A percentile compares a stretch with the other conserved stretches of the same genome.
phyloP scores from a whole-genome alignment of 1,140 invertebrate species.

The Zaprionus ornatus region DNA sequence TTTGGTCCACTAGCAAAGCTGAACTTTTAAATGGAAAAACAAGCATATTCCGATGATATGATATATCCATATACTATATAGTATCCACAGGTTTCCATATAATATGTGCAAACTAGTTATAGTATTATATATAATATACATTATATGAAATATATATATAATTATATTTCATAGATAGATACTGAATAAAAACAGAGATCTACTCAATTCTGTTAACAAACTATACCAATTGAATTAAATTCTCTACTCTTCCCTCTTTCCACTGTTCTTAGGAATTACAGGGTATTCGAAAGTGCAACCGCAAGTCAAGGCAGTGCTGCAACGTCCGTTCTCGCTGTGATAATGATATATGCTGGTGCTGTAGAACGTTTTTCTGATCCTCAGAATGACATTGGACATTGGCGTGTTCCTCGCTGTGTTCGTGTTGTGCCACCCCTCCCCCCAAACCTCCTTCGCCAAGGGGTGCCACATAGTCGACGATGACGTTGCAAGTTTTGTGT shows the following conservation, averaged over 20 bases:
- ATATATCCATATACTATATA: too few relatives aligned
- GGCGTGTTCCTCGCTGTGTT: background rate
- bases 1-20: too few relatives aligned
- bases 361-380: constrained; percentile 42
- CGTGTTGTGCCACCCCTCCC: background rate
- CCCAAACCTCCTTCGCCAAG: background rate
- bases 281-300: background rate
- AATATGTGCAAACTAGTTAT: too few relatives aligned
- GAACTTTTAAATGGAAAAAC: background rate
- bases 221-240: too few relatives aligned
- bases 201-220: background rate
- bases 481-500: constrained; percentile 71
- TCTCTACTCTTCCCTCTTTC: too few relatives aligned
- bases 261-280: background rate
- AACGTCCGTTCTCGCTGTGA: background rate
- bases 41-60: background rate
- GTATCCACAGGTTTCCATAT: too few relatives aligned
- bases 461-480: constrained; percentile 44
- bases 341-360: constrained; percentile 50
- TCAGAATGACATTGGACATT: constrained; percentile 37
- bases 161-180: background rate
- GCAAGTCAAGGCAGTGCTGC: too few relatives aligned
- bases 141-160: too few relatives aligned
- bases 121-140: too few relatives aligned
- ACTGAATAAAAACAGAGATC: background rate